These are phyloP conservation scores for Drosophila persimilis DNA, from an alignment of 1,140 invertebrate species.

Conservation along the genomic window DNA sequence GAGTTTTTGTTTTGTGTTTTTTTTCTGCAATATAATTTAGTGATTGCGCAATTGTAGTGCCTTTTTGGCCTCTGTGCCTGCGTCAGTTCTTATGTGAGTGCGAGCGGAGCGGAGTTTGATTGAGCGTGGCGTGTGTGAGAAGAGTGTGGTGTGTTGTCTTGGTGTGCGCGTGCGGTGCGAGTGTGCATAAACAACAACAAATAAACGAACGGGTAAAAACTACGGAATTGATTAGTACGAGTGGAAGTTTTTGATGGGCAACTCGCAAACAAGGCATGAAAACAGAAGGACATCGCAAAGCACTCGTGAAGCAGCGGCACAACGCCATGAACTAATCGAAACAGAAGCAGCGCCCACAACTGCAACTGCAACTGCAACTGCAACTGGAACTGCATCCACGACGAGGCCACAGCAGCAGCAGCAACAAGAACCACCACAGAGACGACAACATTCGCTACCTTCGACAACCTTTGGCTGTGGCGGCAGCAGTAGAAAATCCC, in stretches of 20 bases:
- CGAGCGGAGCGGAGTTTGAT: too few species aligned
- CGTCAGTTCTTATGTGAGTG: too few species aligned
- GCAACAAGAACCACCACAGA: constrained; percentile 22
- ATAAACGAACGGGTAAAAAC: too few species aligned
- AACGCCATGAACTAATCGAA: constrained; percentile 6
- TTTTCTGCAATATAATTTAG: too few species aligned
- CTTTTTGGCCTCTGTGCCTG: too few species aligned
- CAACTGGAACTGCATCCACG: constrained; percentile 6
- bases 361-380: constrained; percentile 14
- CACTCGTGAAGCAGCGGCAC: constrained; percentile 36
- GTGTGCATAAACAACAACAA: too few species aligned
- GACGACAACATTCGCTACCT: constrained; percentile 12
- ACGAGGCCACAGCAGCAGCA: constrained; percentile 4
- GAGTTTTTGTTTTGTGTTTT: too few species aligned
- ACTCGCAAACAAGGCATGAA: constrained; percentile 44
- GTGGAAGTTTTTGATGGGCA: constrained; percentile 57
- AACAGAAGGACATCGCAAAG: constrained; percentile 44
- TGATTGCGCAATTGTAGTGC: too few species aligned
- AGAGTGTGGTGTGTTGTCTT: too few species aligned
- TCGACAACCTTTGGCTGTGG: constrained; percentile 22
- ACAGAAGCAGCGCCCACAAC: constrained; percentile 35
- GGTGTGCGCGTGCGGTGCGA: too few species aligned
- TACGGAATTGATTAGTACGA: not conserved
- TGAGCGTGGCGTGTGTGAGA: too few species aligned
- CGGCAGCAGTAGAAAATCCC: constrained; percentile 28